Conservation (phyloP, 1,140 invertebrate species). For the Brachionus angularis region DNA sequence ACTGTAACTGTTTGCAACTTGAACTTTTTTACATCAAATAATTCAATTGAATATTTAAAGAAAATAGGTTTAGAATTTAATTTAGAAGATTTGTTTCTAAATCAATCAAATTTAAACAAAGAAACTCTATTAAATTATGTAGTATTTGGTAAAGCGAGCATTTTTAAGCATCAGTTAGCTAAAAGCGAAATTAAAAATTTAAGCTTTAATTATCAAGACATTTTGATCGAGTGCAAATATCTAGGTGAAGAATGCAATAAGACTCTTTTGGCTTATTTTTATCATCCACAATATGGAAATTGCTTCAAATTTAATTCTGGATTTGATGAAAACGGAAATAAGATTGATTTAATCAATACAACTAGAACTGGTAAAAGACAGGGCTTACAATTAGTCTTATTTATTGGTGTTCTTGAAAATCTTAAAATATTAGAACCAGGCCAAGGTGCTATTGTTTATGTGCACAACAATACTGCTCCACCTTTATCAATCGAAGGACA, state of each 20-base stretch:
- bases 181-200: too few species aligned
- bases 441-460: background rate
- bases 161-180: too few species aligned
- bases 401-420: background rate
- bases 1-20: background rate
- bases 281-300: conserved; percentile 31
- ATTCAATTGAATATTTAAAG: background rate
- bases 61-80: too few species aligned
- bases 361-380: conserved; percentile 8
- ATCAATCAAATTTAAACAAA: too few species aligned
- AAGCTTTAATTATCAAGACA: too few species aligned
- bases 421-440: background rate
- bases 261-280: background rate
- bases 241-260: too few species aligned
- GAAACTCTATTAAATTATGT: too few species aligned
- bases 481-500: background rate
- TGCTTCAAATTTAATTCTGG: conserved; percentile 19
- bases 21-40: conserved; percentile 1
- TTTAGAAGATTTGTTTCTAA: too few species aligned
- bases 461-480: background rate
- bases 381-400: conserved; percentile 7
- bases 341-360: background rate
- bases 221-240: too few species aligned
- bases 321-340: background rate
- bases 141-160: too few species aligned